Evolutionary conservation across 2,113 vertebrate genomes (phyloP).

Genomic region (Pleuronectes platessa): DNA sequence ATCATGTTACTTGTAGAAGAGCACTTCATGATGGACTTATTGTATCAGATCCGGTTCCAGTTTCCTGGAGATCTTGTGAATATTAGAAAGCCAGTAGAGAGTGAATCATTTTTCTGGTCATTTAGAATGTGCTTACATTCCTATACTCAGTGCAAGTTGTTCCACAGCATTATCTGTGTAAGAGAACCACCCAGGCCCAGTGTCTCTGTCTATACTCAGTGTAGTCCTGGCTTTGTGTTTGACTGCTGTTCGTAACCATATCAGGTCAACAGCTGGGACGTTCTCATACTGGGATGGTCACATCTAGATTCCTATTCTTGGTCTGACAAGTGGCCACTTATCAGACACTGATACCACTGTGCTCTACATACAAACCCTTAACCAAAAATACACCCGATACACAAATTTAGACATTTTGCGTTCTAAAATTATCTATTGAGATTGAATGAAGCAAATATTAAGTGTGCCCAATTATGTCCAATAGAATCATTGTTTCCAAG

Average conservation of each 20-base stretch:
- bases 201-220: conserved; percentile 30
- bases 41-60: no score
- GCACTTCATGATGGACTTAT: no score
- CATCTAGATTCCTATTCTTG: conserved; percentile 53
- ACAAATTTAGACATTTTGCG: background rate
- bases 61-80: no score
- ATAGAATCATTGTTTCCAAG: background rate
- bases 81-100: no score
- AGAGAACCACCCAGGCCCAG: background rate
- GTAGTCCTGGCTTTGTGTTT: conserved; percentile 18
- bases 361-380: background rate
- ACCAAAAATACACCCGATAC: background rate
- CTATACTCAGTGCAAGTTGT: no score
- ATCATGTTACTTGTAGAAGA: no score
- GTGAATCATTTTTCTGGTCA: no score
- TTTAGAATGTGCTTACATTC: no score
- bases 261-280: conserved; percentile 75
- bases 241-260: conserved; percentile 63
- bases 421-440: background rate
- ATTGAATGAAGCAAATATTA: background rate
- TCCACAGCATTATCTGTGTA: no score
- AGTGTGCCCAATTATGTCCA: background rate
- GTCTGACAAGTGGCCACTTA: conserved; percentile 43
- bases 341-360: no score
- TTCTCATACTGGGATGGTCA: conserved; percentile 65